Evolutionary conservation across 2,888 invertebrate genomes (phyloP), one percentile per base, ranked within the genome.

Genomic region (Epinotia bilunana): DNA sequence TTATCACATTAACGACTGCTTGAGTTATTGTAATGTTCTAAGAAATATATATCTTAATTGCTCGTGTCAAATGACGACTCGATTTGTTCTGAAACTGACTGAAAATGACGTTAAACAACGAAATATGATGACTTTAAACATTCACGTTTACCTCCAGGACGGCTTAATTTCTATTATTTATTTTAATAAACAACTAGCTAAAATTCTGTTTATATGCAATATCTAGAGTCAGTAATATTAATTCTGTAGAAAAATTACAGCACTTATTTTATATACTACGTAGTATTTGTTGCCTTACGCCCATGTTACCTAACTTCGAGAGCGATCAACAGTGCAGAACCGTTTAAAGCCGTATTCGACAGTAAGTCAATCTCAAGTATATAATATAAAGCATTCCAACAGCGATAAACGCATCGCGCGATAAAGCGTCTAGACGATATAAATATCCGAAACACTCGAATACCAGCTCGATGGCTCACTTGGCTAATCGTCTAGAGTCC

Each of bases 401-500:
- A 80, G 60, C 79, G 91, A 92, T 91, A 92, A 91, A 87, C 79
- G 78, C 84, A 91, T 90, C 88, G 87, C 84, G 84, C 82, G 93
- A 93, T 93, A 92, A 93, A 83, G 75, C 81, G 93, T 93, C 93
- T 93, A 93, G 93, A 93, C 93, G 90, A 82, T 88, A 90, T 91
- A 92, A 91, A 92, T 91, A 91, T 91, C 84, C 85, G 78, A 87
- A 89, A 87, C 92, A 92, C 92, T 93, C 91, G 91, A 92, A 92
- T 93, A 79, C 93, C 91, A 87, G 84, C 83, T 84, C 89, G 88
- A 92, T 93, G 92, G 91, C 91, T 93, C 92, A 93, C 92, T 93
- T 92, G 92, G 93, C 91, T 92, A 93, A 93, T 93, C 91, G 91
- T 82, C 82, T 83, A 1, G 84, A 84, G 87, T 85, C 83, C 84